Base-by-base conservation (phyloP, 2,113 vertebrate genomes). In the Poecile atricapillus region DNA sequence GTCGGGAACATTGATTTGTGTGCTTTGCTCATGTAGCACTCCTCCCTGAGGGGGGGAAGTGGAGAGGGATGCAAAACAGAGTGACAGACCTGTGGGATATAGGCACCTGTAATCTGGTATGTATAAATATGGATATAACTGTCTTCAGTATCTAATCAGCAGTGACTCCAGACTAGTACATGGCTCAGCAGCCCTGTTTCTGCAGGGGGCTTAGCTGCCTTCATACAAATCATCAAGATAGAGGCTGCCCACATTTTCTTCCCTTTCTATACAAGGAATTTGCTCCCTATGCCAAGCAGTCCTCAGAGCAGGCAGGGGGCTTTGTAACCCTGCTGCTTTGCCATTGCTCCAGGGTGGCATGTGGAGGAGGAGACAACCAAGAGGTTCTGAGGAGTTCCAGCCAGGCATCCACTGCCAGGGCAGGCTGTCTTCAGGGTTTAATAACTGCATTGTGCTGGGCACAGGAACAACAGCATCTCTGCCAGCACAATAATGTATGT, bases 31-130 rank as follows among this genome's bases (percentile, higher is more conserved):
- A 15, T 33, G 39, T 70, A 80, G 24, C 2, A 0, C 67, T 63
- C 71, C 60, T 74, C 35, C 53, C 67, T 41, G 70, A 37, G 58
- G 12, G 46, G 25, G 2, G 67, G 30, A 87, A 50, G 3, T 30
- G 63, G 12, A 81, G 52, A 21, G 19, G 8, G 35, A 58, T 56
- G 43, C 10, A 83, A 92, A 93, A 70, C 1, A 77, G 18, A 76
- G 59, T 28, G 56, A 53, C 0, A 0, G 8, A 69, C n/a, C 64
- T 62, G 55, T 23, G 27, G 59, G 64, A 75, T 62, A 33, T 0
- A 74, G 58, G 25, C 59, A 77, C 41, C 68, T 90, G 50, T 50
- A 55, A 30, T 83, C 43, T 77, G 35, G 31, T 80, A 55, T 8
- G 1, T 69, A 58, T 27, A 92, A 92, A 77, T 70, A 77, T 22